Percentiles rank a stretch among this genome's conserved stretches.
Conservation (phyloP, 2,113 vertebrate genomes). For the Ceyx margarethae region DNA sequence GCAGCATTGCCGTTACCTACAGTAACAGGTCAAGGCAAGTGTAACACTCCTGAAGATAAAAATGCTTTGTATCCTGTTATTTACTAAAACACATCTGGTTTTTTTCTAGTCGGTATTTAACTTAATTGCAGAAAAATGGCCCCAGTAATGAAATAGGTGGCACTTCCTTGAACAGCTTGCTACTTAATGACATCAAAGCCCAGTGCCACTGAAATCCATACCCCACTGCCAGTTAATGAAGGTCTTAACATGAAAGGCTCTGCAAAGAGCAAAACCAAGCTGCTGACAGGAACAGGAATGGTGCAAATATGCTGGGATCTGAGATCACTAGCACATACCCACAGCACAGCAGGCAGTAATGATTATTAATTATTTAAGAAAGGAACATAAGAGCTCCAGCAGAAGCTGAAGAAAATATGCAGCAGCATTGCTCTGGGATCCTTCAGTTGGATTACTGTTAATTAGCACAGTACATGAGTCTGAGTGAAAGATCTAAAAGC, state of each 20-base stretch:
- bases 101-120: not conserved
- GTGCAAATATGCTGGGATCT: slow-evolving; percentile 59
- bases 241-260: slow-evolving; percentile 67
- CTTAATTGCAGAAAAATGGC: slow-evolving; percentile 24
- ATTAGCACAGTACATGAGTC: slow-evolving; percentile 62
- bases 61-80: not conserved
- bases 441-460: slow-evolving; percentile 69
- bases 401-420: slow-evolving; percentile 35
- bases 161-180: slow-evolving; percentile 50
- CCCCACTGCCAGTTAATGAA: slow-evolving; percentile 66
- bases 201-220: slow-evolving; percentile 18
- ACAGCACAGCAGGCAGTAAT: slow-evolving; percentile 59
- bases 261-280: slow-evolving; percentile 59
- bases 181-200: slow-evolving; percentile 62
- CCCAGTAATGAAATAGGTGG: slow-evolving; percentile 36
- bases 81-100: not conserved
- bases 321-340: slow-evolving; percentile 51
- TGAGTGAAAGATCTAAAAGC: slow-evolving; percentile 59
- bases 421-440: slow-evolving; percentile 58
- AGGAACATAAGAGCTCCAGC: slow-evolving; percentile 58
- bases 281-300: slow-evolving; percentile 59
- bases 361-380: slow-evolving; percentile 80
- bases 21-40: rapidly evolving
- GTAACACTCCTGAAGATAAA: not conserved
- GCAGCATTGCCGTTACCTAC: not conserved